phyloP scores from a whole-genome alignment of 2,113 vertebrate species.

The Jaculus jaculus region DNA sequence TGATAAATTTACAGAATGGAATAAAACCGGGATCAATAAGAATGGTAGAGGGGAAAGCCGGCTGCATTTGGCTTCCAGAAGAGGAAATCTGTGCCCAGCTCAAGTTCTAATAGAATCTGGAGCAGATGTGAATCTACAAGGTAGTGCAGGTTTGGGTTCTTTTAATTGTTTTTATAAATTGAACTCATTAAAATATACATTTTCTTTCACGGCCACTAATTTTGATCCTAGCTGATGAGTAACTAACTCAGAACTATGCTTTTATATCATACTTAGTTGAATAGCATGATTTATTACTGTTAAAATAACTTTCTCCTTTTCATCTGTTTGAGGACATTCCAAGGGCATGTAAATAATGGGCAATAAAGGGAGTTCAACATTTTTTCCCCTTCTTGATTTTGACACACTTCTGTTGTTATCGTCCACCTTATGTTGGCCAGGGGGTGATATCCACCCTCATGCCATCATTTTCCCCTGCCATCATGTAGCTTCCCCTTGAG shows the following conservation, averaged over 20 bases:
- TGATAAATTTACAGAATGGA: slow-evolving; percentile 46
- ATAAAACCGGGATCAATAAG: slow-evolving; percentile 67
- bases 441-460: no score
- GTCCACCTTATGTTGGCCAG: no score
- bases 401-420: no score
- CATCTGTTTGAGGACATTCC: neutral
- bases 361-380: neutral
- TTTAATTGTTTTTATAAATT: slow-evolving; percentile 23
- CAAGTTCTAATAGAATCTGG: slow-evolving; percentile 87
- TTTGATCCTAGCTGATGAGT: neutral
- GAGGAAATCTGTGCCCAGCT: slow-evolving; percentile 83
- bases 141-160: slow-evolving; percentile 88
- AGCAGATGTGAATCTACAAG: slow-evolving; percentile 86
- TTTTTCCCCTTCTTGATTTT: neutral
- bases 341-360: neutral
- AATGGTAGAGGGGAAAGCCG: slow-evolving; percentile 84
- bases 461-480: neutral
- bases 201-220: neutral
- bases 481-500: no score
- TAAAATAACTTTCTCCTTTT: slow-evolving; percentile 41
- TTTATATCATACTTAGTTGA: slow-evolving; percentile 15
- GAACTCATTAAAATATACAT: neutral
- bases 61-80: slow-evolving; percentile 87
- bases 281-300: slow-evolving; percentile 24
- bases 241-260: slow-evolving; percentile 25